Evolutionary conservation across 1,140 invertebrate genomes (phyloP).

Genomic region (Trigoniulus corallinus): DNA sequence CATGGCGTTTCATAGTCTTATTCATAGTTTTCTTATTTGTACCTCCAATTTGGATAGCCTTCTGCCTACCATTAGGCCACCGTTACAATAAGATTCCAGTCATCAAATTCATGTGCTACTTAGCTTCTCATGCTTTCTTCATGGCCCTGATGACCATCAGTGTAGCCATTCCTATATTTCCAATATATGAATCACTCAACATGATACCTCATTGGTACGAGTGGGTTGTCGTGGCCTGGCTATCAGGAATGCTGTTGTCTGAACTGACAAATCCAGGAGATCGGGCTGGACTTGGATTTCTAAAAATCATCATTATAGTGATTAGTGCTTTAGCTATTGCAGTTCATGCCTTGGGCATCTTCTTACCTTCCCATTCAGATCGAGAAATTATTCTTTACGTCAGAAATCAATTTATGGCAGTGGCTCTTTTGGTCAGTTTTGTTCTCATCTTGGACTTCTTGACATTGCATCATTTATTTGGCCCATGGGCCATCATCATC

Average conservation of each 20-base stretch:
- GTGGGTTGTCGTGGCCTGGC: constrained; percentile 86
- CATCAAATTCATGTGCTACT: constrained; percentile 98
- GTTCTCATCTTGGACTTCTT: constrained; percentile 93
- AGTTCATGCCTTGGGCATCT: constrained; percentile 62
- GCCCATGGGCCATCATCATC: constrained; percentile 76
- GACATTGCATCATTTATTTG: constrained; percentile 96
- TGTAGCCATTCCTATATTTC: constrained; percentile 68
- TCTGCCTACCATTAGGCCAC: constrained; percentile 86
- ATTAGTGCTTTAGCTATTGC: constrained; percentile 82
- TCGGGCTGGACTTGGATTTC: constrained; percentile 56
- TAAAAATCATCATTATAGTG: constrained; percentile 61
- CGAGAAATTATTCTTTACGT: constrained; percentile 75
- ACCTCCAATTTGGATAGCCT: constrained; percentile 89
- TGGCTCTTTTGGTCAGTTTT: constrained; percentile 85
- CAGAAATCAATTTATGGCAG: constrained; percentile 88
- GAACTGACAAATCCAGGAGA: constrained; percentile 94
- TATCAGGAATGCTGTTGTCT: constrained; percentile 85
- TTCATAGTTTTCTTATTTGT: constrained; percentile 81
- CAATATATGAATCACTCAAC: constrained; percentile 26
- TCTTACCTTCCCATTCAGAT: constrained; percentile 27
- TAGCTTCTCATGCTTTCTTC: constrained; percentile 94
- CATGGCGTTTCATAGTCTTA: constrained; percentile 82
- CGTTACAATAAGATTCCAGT: constrained; percentile 85
- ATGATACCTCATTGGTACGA: constrained; percentile 48
- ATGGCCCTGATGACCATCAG: constrained; percentile 81